phyloP scores from a whole-genome alignment of 2,797 vertebrate genomes.

The Danio albolineatus region DNA sequence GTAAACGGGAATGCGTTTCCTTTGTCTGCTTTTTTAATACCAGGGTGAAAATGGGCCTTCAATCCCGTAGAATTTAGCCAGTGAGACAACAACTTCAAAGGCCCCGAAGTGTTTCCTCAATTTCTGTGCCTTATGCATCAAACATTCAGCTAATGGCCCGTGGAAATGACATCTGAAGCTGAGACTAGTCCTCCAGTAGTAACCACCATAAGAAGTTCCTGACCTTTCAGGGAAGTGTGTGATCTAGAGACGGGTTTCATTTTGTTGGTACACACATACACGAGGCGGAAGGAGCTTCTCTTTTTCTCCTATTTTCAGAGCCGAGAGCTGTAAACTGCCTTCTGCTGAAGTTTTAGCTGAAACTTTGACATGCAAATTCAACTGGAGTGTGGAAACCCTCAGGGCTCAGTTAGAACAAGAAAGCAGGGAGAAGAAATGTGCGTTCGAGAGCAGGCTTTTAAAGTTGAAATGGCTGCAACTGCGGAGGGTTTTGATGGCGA shows the following conservation, averaged over 20 bases:
- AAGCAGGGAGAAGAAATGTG: constrained; percentile 18
- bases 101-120: not conserved
- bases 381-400: constrained; percentile 50
- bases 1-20: too few relatives aligned
- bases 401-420: constrained; percentile 54
- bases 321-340: constrained; percentile 35
- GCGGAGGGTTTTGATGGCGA: constrained; percentile 38
- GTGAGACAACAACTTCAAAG: too few relatives aligned
- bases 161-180: too few relatives aligned
- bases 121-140: not conserved
- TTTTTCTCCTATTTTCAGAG: constrained; percentile 22
- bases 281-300: constrained; percentile 13
- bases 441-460: constrained; percentile 33
- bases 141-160: too few relatives aligned
- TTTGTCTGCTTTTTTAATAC: too few relatives aligned
- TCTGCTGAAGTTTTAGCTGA: constrained; percentile 48
- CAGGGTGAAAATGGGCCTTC: too few relatives aligned
- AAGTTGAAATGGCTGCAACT: constrained; percentile 39
- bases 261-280: constrained; percentile 2
- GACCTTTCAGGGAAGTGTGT: constrained; percentile 1
- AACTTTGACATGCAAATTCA: constrained; percentile 62
- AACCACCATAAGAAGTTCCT: not conserved
- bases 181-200: too few relatives aligned
- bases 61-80: too few relatives aligned
- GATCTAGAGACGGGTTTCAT: not conserved